Base-by-base conservation (phyloP, 2,113 vertebrate genomes). In the Triplophysa dalaica region DNA sequence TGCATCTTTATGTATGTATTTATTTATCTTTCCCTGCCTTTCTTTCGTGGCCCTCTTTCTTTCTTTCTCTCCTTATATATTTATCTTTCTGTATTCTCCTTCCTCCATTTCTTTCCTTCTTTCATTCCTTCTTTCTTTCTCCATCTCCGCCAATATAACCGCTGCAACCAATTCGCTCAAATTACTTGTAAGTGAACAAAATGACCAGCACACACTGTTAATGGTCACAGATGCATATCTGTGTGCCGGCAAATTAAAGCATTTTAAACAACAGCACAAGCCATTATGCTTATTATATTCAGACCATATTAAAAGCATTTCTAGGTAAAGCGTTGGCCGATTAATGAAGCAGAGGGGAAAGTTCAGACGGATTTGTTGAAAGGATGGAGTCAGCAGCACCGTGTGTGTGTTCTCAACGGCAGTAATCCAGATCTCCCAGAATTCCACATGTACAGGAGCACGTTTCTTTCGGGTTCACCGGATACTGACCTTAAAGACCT, bases 241-340 rank as follows among this genome's bases (percentile, higher is more conserved):
- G 50, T 78, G 50, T 62, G 62, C 38, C 26, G 0, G 1, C 75
- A 77, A 50, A 77, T 77, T 65, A 65, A 24, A 54, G 45, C 45
- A 33, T 65, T 72, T 79, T 17, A 63, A 72, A 79, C 77, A 62
- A 50, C 58, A 70, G 45, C 58, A 48, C 66, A 72, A 29, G 26
- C 67, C 56, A 70, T 79, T 79, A 77, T 77, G 24, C n/a, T 45
- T 22, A 77, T 77, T 77, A 77, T 52, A 65, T 77, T 65, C n/a
- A 0, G 61, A 64, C 61, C 62, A 77, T 66, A 77, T 77, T 65
- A 77, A 65, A 38, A 64, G 67, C 68, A 38, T 70, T 63, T 72
- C n/a, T 63, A 26, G 26, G 60, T 72, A 58, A 72, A 79, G 43
- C 26, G 3, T 77, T 63, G 45, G 52, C 62, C 24, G 45, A 64